Conservation (phyloP, 2,113 vertebrate genomes). For the human region DNA sequence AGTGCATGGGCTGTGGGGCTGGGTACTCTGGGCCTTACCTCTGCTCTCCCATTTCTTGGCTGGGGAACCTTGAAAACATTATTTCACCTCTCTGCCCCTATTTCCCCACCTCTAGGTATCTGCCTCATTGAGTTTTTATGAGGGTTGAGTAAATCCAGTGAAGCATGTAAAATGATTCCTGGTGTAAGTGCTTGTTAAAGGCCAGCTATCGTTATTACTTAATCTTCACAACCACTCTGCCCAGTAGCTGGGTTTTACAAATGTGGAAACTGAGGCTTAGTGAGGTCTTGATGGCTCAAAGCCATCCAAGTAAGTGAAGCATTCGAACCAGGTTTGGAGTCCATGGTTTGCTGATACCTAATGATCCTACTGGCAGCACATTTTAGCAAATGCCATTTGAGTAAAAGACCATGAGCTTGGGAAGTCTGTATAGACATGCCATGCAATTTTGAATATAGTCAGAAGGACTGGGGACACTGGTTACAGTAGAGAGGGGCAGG, state of each 20-base stretch:
- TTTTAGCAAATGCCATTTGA: not conserved
- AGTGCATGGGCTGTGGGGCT: accelerated
- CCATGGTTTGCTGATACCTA: not conserved
- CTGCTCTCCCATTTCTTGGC: not conserved
- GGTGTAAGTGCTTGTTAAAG: not conserved
- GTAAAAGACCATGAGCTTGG: not conserved
- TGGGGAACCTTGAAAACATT: not conserved
- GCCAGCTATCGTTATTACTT: not conserved
- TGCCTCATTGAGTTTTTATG: not conserved
- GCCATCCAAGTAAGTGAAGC: not conserved
- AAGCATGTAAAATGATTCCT: not conserved
- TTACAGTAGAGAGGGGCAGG: not conserved
- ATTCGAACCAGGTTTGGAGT: not conserved
- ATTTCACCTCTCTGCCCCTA: not conserved
- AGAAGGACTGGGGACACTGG: not conserved
- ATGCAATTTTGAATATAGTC: not conserved
- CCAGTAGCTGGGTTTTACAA: not conserved
- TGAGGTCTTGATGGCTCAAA: not conserved
- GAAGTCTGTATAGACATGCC: not conserved
- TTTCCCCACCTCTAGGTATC: not conserved
- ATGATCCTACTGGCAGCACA: not conserved
- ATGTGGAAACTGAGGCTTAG: not conserved
- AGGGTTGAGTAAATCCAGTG: not conserved
- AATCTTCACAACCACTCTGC: not conserved
- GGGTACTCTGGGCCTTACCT: not conserved